Percentiles rank a stretch among this genome's conserved stretches.
Conservation (phyloP, 1,140 invertebrate genomes). For the Marisa cornuarietis region DNA sequence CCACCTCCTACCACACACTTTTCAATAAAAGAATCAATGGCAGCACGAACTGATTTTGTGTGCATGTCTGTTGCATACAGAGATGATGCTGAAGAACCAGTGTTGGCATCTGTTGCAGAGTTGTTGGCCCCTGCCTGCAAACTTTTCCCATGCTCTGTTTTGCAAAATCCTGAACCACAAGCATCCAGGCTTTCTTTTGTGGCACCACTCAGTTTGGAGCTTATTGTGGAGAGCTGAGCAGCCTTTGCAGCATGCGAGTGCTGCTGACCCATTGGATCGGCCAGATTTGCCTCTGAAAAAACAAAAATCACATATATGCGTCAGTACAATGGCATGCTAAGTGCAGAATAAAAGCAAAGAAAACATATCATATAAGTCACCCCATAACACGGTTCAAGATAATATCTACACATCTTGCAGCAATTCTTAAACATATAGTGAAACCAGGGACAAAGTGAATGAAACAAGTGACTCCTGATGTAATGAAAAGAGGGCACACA, state of each 20-base stretch:
- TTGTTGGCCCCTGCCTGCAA: neutral
- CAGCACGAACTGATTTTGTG: constrained; percentile 30
- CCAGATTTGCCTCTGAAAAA: neutral
- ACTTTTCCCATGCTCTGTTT: neutral
- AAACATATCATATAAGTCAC: too few species aligned
- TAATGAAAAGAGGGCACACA: too few species aligned
- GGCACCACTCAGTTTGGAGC: neutral
- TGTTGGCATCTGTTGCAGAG: neutral
- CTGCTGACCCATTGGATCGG: constrained; percentile 10
- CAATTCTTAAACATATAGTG: too few species aligned
- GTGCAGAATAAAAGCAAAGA: too few species aligned
- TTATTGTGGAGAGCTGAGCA: neutral
- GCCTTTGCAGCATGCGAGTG: constrained; percentile 1
- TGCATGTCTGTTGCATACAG: constrained; percentile 2
- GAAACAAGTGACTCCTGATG: too few species aligned
- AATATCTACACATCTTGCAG: too few species aligned
- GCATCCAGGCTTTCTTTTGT: neutral
- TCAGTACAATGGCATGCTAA: too few species aligned
- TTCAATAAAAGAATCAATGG: constrained; percentile 54
- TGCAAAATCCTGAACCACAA: neutral
- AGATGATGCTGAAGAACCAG: neutral
- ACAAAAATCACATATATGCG: neutral
- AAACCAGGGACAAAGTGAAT: too few species aligned
- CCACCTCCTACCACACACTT: constrained; percentile 74
- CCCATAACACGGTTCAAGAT: too few species aligned